phyloP scores from a whole-genome alignment of 2,888 invertebrate genomes.

The Xestia xanthographa region DNA sequence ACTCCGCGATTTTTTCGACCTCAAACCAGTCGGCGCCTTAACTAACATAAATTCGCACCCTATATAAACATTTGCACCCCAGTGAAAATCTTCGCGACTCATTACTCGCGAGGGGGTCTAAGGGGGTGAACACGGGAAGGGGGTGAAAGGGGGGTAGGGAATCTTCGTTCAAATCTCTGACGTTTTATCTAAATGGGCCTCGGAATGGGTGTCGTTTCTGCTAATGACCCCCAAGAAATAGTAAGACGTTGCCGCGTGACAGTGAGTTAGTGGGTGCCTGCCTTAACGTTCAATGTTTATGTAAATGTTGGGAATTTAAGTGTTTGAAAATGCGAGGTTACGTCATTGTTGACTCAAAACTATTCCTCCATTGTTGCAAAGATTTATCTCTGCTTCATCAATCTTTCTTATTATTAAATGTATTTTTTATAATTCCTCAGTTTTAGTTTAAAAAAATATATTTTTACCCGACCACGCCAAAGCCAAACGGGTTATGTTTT shows the following conservation, averaged over 20 bases:
- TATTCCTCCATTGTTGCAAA: neutral
- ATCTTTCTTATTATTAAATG: neutral
- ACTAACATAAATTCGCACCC: conserved; percentile 86
- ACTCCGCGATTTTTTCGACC: conserved; percentile 50
- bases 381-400: neutral
- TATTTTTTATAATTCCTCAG: neutral
- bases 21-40: conserved; percentile 70
- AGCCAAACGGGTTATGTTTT: neutral
- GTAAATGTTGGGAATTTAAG: conserved; percentile 61
- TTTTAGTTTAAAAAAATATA: neutral
- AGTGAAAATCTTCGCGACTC: conserved; percentile 89
- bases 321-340: conserved; percentile 55
- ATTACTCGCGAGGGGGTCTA: conserved; percentile 82
- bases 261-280: conserved; percentile 76
- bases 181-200: conserved; percentile 91
- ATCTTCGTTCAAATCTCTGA: conserved; percentile 90
- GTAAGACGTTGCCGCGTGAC: conserved; percentile 82
- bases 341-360: conserved; percentile 7
- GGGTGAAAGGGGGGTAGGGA: conserved; percentile 69
- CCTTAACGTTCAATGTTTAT: conserved; percentile 65
- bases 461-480: neutral
- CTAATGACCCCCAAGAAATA: conserved; percentile 90
- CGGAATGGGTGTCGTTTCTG: conserved; percentile 88
- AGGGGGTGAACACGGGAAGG: conserved; percentile 56
- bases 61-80: conserved; percentile 89